Conservation (phyloP, 2,888 invertebrate species). For the Agrotis segetum region DNA sequence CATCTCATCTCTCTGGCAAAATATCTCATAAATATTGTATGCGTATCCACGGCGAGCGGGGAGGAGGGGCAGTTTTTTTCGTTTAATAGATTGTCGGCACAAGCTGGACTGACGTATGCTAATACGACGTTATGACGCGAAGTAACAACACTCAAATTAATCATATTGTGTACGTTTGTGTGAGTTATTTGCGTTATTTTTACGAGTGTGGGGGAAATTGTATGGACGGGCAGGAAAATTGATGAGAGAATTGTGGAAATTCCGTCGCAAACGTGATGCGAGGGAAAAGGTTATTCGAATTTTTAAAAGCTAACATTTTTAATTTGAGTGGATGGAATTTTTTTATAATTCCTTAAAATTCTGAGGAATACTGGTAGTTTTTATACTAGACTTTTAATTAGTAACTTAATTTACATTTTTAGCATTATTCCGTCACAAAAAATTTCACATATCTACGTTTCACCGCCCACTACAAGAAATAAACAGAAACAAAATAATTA, state of each 20-base stretch:
- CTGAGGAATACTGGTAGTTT: background rate
- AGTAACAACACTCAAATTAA: constrained; percentile 53
- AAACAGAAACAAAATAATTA: constrained; percentile 45
- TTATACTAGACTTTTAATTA: background rate
- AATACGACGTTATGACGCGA: constrained; percentile 45
- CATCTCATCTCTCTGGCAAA: constrained; percentile 53
- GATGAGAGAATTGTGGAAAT: constrained; percentile 23
- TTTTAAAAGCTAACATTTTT: background rate
- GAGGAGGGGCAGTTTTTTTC: constrained; percentile 74
- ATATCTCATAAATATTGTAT: constrained; percentile 84
- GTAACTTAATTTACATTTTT: background rate
- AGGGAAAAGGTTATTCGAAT: background rate
- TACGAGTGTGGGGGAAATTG: constrained; percentile 12
- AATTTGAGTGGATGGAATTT: background rate
- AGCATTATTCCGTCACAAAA: background rate
- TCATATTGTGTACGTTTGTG: constrained; percentile 43
- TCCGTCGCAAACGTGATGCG: background rate
- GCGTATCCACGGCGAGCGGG: constrained; percentile 69
- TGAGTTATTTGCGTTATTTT: constrained; percentile 18
- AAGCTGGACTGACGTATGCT: constrained; percentile 72
- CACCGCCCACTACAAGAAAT: constrained; percentile 24
- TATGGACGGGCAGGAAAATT: constrained; percentile 17
- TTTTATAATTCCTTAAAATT: background rate
- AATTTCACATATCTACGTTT: constrained; percentile 4
- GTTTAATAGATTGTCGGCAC: constrained; percentile 77